phyloP scores from a whole-genome alignment of 2,888 invertebrate species.

The Rhynchonema sp. region DNA sequence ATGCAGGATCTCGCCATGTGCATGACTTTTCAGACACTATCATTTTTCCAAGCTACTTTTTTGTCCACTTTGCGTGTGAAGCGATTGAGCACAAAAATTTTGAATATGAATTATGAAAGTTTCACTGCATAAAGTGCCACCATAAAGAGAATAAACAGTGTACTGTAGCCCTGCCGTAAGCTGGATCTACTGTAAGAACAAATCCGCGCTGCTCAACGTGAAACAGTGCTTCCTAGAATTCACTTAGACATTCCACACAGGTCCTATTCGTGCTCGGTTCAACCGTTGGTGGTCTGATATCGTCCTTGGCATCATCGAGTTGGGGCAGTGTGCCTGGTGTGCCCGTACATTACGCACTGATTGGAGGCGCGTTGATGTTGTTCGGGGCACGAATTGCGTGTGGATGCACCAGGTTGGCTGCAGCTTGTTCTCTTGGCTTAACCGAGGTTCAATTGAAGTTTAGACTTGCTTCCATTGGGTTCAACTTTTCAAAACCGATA shows the following conservation, averaged over 20 bases:
- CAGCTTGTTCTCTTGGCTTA: no score
- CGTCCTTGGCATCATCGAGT: neutral
- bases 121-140: neutral
- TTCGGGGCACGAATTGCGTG: neutral
- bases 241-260: no score
- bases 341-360: neutral
- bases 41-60: no score
- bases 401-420: constrained; percentile 3
- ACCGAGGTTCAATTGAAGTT: neutral
- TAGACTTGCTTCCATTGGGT: neutral
- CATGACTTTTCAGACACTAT: no score
- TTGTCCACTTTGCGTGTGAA: neutral
- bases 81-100: neutral
- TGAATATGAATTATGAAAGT: neutral
- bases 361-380: neutral
- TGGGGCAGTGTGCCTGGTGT: neutral
- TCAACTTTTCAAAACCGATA: neutral
- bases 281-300: neutral
- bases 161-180: no score
- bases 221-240: no score
- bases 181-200: no score
- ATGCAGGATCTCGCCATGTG: no score
- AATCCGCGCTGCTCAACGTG: no score
- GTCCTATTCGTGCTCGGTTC: neutral
- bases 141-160: no score